phyloP scores from a whole-genome alignment of 1,140 invertebrate species.

The Drosophila sproati region DNA sequence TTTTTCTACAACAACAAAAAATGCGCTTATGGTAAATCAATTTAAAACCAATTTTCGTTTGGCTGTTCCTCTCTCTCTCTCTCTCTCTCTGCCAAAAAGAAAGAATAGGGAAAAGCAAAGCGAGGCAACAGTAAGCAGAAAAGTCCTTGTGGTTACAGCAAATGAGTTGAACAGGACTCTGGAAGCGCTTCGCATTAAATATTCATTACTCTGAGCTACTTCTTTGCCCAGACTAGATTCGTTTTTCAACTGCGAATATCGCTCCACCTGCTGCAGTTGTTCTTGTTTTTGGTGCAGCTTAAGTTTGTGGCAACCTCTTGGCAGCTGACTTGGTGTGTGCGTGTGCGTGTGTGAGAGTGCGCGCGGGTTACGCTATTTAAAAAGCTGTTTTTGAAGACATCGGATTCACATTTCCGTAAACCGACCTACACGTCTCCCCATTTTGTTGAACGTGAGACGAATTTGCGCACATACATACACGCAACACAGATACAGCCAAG shows the following conservation, averaged over 20 bases:
- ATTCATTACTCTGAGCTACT: constrained; percentile 79
- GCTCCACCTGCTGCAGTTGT: constrained; percentile 12
- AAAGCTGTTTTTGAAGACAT: constrained; percentile 82
- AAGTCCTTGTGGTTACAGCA: constrained; percentile 59
- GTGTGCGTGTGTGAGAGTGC: constrained; percentile 5
- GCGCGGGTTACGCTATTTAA: constrained; percentile 34
- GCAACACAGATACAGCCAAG: constrained; percentile 55
- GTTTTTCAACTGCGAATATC: constrained; percentile 27
- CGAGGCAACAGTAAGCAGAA: not conserved
- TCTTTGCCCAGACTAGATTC: constrained; percentile 38
- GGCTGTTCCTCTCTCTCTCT: not conserved
- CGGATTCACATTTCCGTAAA: constrained; percentile 72
- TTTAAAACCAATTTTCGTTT: constrained; percentile 79
- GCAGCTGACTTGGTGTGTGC: constrained; percentile 1
- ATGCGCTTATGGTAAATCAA: constrained; percentile 77
- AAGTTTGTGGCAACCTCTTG: constrained; percentile 28
- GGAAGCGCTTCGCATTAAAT: constrained; percentile 67
- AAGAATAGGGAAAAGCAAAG: constrained; percentile 2
- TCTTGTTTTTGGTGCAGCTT: constrained; percentile 30
- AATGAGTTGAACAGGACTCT: constrained; percentile 59
- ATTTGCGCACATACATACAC: constrained; percentile 54
- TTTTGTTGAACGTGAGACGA: constrained; percentile 73
- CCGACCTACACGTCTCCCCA: constrained; percentile 68
- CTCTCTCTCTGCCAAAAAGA: not conserved
- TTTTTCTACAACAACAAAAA: constrained; percentile 15